Evolutionary conservation across 2,113 vertebrate genomes (phyloP), one percentile per base, ranked within the genome.

Genomic region (Pseudopodoces humilis): DNA sequence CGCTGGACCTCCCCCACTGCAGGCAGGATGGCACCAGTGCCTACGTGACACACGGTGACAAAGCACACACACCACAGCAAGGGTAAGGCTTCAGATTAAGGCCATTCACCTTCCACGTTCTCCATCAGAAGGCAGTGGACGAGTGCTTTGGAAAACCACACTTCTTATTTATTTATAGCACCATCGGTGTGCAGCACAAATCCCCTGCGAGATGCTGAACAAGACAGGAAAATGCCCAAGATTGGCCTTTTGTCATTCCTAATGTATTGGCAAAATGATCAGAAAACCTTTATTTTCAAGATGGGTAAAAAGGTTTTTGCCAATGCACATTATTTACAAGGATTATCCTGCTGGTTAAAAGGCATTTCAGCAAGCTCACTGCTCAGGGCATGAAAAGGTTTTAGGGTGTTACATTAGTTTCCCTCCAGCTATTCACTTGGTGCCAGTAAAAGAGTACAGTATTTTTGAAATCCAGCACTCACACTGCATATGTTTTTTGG

Each of bases 401-500:
- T 86, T 72, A 84, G 80, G 41, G 49, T 65, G 65, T 70, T 83
- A 74, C 12, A 52, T 55, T 77, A 28, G n/a, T 44, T 83, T 83
- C 72, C 39, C 72, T 86, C 59, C 77, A 68, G 91, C 86, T 78
- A 74, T 55, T 81, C 74, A 55, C 56, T 71, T 35, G 24, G 69
- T 75, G 49, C 65, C 69, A 86, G 56, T 62, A 82, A 90, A 5
- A 86, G 30, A 75, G 62, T 7, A 44, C 33, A 63, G 4, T 41
- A 75, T 59, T 94, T 94, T 17, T 86, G 50, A 92, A 94, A 94
- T 21, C 37, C n/a, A 69, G 24, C 22, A 46, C 91, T 94, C 50
- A 68, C 0, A 3, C 1, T 75, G 46, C 37, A 20, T 85, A 72
- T 43, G 44, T 39, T 60, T 86, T 79, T 69, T 89, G 89, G 91